These are phyloP conservation scores for Tethya wilhelma DNA, from an alignment of 37 sponge, comb jelly and placozoan species.

Conservation along the genomic window DNA sequence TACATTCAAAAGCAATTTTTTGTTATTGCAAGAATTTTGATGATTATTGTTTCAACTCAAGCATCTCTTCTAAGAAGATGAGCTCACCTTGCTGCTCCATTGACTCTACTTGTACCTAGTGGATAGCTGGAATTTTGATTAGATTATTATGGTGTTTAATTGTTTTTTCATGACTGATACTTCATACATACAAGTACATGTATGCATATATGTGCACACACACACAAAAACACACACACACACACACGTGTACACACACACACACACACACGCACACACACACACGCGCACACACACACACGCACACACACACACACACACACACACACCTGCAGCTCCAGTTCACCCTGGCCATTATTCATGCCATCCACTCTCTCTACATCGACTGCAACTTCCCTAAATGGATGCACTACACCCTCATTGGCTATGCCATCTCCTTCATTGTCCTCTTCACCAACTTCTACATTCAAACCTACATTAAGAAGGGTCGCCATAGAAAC, in stretches of 20 bases:
- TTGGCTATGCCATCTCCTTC: slow-evolving; percentile 77
- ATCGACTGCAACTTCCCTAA: slow-evolving; percentile 89
- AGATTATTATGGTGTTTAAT: neutral
- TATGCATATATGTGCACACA: neutral
- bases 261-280: neutral
- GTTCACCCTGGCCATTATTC: slow-evolving; percentile 73
- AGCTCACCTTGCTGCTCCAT: too few species aligned
- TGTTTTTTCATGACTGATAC: neutral
- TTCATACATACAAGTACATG: neutral
- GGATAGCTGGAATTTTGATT: neutral
- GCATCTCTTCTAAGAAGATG: too few species aligned
- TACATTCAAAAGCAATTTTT: too few species aligned
- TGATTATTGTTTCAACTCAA: too few species aligned
- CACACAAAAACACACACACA: too few species aligned
- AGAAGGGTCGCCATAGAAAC: slow-evolving; percentile 36
- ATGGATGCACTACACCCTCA: slow-evolving; percentile 86
- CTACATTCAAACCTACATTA: slow-evolving; percentile 86
- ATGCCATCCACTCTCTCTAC: slow-evolving; percentile 69
- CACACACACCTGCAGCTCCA: slow-evolving; percentile 62
- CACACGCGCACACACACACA: neutral
- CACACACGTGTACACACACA: too few species aligned
- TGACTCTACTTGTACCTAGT: neutral
- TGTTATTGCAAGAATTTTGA: too few species aligned
- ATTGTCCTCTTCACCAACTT: slow-evolving; percentile 90
- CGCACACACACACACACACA: neutral